A percentile compares a stretch with the other conserved stretches of the same genome.
Evolutionary conservation across 2,113 vertebrate genomes (phyloP).

Genomic region (Muntiacus muntjak): DNA sequence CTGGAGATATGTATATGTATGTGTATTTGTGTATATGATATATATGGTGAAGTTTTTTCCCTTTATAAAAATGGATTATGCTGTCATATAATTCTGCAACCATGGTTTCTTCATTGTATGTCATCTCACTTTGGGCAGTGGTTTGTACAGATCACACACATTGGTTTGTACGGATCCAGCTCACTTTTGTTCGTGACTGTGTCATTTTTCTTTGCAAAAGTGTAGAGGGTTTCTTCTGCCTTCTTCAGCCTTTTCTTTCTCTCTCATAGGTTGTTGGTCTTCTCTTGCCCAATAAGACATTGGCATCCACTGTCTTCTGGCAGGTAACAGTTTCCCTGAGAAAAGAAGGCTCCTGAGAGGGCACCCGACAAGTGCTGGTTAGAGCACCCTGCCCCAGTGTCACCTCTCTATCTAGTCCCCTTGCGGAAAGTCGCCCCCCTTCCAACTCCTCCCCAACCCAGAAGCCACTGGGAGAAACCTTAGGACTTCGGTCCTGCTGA

Average conservation of each 20-base stretch:
- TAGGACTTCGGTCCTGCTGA: background rate
- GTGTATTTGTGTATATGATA: background rate
- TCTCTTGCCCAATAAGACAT: slow-evolving; percentile 93
- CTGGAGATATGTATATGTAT: background rate
- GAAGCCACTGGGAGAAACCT: background rate
- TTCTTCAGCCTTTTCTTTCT: slow-evolving; percentile 37
- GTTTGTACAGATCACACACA: background rate
- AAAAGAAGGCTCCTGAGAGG: background rate
- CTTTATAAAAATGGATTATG: background rate
- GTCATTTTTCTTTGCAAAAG: background rate
- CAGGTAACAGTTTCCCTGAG: slow-evolving; percentile 80
- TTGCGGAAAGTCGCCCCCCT: background rate
- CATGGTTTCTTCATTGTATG: background rate
- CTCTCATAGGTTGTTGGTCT: slow-evolving; percentile 91
- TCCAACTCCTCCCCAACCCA: background rate
- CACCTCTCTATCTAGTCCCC: background rate
- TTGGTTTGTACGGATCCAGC: background rate
- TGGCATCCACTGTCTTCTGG: slow-evolving; percentile 93
- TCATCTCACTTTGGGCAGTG: background rate
- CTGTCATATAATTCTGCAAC: background rate
- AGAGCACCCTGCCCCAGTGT: background rate
- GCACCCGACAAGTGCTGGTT: background rate
- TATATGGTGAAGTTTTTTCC: background rate
- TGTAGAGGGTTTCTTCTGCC: background rate
- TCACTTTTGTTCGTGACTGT: background rate